Base-by-base conservation (phyloP, 2,797 vertebrate species). In the Mormyrops boulengeri region DNA sequence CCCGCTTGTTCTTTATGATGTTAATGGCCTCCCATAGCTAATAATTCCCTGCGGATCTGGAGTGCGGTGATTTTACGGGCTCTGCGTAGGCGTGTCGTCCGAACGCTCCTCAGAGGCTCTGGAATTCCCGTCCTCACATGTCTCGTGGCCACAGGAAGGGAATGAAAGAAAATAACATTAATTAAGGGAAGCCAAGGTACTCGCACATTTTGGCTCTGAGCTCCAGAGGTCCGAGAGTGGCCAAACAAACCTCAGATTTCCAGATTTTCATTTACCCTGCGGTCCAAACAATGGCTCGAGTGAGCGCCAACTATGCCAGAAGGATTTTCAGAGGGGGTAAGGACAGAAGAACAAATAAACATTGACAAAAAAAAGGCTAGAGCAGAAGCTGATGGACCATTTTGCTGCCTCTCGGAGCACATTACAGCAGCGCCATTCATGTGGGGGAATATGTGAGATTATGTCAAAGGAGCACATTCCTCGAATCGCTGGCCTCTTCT, bases 1-100 rank as follows among this genome's bases (percentile, higher is more conserved):
- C 94, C 93, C 91, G 77, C 50, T 88, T 89, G 92, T 93, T 95
- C 96, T 96, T 96, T 96, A 96, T 96, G 95, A 96, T 96, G 96
- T 95, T 96, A 96, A 97, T 97, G 94, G 95, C 94, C 95, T 96
- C 94, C 95, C 93, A 90, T 91, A 94, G 95, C 95, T 96, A 96
- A 97, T 96, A 96, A 96, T 96, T 96, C 95, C 95, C 95, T 93
- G 93, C 94, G 95, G 95, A 96, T 94, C 94, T 93, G 93, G 94
- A 93, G 93, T 93, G 93, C 93, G 92, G 92, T 94, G 94, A 96
- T 96, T 95, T 96, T 95, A 95, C 95, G 93, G 94, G 94, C 95
- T 93, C 91, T 94, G 93, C 94, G 30, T 88, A 88, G 50, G 73
- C 90, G 89, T 60, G 62, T 73, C 66, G 17, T 34, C 34, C 17